Conservation (phyloP, 2,888 invertebrate genomes). For the Rhagophthalmus giganteus region DNA sequence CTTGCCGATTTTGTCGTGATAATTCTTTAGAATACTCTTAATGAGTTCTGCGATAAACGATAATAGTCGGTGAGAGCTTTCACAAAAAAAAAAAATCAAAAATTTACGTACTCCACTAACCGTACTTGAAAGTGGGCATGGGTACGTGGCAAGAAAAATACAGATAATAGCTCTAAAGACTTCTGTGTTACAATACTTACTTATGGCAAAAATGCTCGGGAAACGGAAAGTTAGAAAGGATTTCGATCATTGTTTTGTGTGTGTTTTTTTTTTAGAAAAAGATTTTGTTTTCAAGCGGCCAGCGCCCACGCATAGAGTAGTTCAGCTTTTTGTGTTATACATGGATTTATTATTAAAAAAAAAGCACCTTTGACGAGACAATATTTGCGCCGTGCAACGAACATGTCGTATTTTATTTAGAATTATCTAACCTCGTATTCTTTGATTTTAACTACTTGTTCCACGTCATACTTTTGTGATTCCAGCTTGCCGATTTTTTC, state of each 20-base stretch:
- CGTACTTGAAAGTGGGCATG: neutral
- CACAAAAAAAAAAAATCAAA: neutral
- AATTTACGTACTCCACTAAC: constrained; percentile 3
- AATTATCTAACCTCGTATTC: constrained; percentile 88
- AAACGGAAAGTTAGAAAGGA: neutral
- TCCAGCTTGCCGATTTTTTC: constrained; percentile 86
- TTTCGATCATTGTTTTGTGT: constrained; percentile 5
- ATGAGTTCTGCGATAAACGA: constrained; percentile 64
- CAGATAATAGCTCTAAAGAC: neutral
- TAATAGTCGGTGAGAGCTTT: constrained; percentile 1
- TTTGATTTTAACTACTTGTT: constrained; percentile 97
- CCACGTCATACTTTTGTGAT: constrained; percentile 97
- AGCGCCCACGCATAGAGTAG: constrained; percentile 1
- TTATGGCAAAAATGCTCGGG: constrained; percentile 2
- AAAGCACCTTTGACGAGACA: constrained; percentile 10
- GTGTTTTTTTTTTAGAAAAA: neutral
- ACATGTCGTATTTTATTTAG: constrained; percentile 8
- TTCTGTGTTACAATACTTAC: neutral
- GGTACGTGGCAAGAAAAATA: constrained; percentile 13
- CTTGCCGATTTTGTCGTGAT: constrained; percentile 83
- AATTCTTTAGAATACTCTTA: constrained; percentile 77
- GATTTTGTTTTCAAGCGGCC: neutral
- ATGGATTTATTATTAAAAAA: constrained; percentile 10
- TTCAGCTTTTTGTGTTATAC: constrained; percentile 9
- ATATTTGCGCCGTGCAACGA: constrained; percentile 23